Evolutionary conservation across 1,140 invertebrate genomes (phyloP).

Genomic region (Pseudomyrmex flavicornis): DNA sequence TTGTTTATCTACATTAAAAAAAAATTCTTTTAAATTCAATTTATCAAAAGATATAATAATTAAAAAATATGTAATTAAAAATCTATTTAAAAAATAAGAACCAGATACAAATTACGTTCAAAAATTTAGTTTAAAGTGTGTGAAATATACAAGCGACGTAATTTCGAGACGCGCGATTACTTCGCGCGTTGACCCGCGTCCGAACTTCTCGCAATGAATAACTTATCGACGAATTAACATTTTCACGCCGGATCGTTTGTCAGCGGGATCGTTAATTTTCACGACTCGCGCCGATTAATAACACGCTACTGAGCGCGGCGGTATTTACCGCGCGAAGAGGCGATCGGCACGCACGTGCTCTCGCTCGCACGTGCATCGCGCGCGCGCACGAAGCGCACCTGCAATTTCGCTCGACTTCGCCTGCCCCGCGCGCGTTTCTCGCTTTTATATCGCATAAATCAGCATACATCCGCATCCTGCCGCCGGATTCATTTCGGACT

Average conservation of each 20-base stretch:
- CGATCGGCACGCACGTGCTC: constrained; percentile 31
- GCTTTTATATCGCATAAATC: constrained; percentile 58
- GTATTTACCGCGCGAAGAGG: constrained; percentile 8
- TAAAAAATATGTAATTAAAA: no score
- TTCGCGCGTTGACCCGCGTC: no score
- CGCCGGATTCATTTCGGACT: constrained; percentile 40
- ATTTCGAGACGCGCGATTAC: background rate
- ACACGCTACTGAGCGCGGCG: background rate
- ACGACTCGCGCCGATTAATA: background rate
- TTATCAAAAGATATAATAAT: no score
- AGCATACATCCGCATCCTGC: constrained; percentile 38
- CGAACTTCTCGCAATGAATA: background rate
- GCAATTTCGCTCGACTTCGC: constrained; percentile 46
- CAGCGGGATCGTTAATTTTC: background rate
- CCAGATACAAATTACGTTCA: no score
- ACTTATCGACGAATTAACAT: background rate
- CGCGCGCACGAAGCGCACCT: constrained; percentile 31
- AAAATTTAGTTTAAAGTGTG: no score
- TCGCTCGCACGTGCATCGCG: constrained; percentile 4
- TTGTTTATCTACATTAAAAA: background rate
- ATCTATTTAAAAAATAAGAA: no score
- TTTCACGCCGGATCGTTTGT: background rate
- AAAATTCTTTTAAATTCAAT: background rate
- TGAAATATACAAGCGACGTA: background rate
- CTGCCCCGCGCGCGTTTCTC: constrained; percentile 17